Evolutionary conservation across 2,113 vertebrate genomes (phyloP).

Genomic region (Murina feae): DNA sequence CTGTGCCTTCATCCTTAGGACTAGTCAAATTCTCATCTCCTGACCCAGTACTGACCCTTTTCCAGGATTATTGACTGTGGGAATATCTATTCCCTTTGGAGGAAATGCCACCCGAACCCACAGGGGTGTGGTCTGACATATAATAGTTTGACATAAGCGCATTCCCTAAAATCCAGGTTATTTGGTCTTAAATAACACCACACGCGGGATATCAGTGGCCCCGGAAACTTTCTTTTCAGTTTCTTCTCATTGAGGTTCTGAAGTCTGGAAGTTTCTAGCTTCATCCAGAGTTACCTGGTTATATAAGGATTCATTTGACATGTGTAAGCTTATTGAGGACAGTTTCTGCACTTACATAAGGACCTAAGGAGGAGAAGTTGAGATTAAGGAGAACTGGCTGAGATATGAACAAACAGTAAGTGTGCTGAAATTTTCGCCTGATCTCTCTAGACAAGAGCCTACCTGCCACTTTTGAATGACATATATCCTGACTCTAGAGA

Average conservation of each 20-base stretch:
- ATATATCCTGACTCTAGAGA: neutral
- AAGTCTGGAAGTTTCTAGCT: neutral
- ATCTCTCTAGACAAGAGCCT: neutral
- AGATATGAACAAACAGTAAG: constrained; percentile 4
- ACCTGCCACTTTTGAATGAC: neutral
- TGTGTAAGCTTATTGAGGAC: neutral
- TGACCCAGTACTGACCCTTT: constrained; percentile 31
- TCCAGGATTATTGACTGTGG: constrained; percentile 27
- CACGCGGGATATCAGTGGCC: neutral
- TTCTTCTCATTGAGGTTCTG: constrained; percentile 16
- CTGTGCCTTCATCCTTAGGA: neutral
- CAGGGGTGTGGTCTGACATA: constrained; percentile 38
- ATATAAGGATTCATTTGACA: neutral
- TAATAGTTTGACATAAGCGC: constrained; percentile 8
- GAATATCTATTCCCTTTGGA: constrained; percentile 40
- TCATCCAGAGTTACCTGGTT: neutral
- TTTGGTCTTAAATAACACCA: constrained; percentile 56
- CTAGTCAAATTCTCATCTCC: neutral
- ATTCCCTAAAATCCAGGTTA: constrained; percentile 26
- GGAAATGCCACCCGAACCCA: neutral
- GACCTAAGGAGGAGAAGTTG: neutral
- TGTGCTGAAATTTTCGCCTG: neutral
- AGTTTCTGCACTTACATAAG: neutral
- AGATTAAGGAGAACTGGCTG: constrained; percentile 5
- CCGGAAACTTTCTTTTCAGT: constrained; percentile 7